Evolutionary conservation across 2,113 vertebrate species (phyloP), one percentile per base, ranked within the genome.

Genomic region (Xenus cinereus): DNA sequence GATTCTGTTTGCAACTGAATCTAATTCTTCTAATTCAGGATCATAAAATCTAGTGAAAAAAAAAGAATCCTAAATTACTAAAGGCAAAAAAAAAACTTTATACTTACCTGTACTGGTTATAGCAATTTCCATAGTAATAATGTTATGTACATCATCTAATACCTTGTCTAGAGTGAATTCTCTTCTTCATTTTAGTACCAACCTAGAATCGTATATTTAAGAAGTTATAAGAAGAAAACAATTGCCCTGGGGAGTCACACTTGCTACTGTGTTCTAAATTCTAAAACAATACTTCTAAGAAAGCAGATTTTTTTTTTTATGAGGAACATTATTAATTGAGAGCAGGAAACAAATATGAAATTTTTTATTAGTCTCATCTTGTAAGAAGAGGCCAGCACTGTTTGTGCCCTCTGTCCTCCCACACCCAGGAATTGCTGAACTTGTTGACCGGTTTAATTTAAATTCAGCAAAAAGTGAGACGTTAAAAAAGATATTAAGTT

Each of bases 61-160:
- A 76, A 93, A 89, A 57, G 17, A 69, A 46, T 43, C n/a, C 27
- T 71, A 60, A 84, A 76, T 81, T 89, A 89, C 80, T 23, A 63
- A 85, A 87, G 51, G 56, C 64, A 86, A 93, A 53, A 89, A 90
- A 92, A 37, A 90, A 46, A 59, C 46, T 90, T 80, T 64, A 60
- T 56, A 75, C 56, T 81, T 92, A 64, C 39, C 30, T 81, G 21
- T 64, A 64, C 14, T 57, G 24, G 39, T 93, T 89, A 82, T 22
- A 93, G 39, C 39, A 81, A 95, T 93, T 95, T 93, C 66, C 92
- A 89, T 21, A 89, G 60, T 86, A 94, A 96, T 92, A 86, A 75
- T n/a, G 30, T 56, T 75, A 74, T 30, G 60, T 41, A 32, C 30
- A 51, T 88, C 72, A 89, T 69, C 64, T 89, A 93, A 90, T 73